Conservation (phyloP, 1,140 invertebrate species). For the Orussus abietinus region DNA sequence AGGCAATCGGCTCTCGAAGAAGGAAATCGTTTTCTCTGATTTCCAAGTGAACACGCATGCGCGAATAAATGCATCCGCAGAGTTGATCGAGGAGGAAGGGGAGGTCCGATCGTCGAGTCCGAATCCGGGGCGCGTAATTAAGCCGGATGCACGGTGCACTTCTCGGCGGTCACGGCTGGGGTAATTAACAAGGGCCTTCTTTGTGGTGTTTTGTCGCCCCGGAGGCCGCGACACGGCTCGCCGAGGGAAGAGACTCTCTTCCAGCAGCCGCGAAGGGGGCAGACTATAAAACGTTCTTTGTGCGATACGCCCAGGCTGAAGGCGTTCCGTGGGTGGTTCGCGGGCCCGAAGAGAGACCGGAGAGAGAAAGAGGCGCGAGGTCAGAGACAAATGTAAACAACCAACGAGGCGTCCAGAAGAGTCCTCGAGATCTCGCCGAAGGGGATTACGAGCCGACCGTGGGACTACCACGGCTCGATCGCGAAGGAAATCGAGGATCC, state of each 20-base stretch:
- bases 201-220: slow-evolving; percentile 50
- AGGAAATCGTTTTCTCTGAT: too few species aligned
- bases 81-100: too few species aligned
- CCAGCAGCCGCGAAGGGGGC: slow-evolving; percentile 24
- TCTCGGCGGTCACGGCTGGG: slow-evolving; percentile 25
- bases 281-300: slow-evolving; percentile 54
- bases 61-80: too few species aligned
- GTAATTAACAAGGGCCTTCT: slow-evolving; percentile 48
- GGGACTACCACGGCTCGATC: slow-evolving; percentile 3
- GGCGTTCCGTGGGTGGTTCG: slow-evolving; percentile 6
- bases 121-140: neutral
- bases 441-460: neutral
- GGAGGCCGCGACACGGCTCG: slow-evolving; percentile 38
- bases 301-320: slow-evolving; percentile 17
- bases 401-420: slow-evolving; percentile 29
- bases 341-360: slow-evolving; percentile 12
- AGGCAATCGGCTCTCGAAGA: too few species aligned
- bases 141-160: too few species aligned
- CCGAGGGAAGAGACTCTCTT: slow-evolving; percentile 40
- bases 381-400: slow-evolving; percentile 52
- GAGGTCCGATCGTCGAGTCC: too few species aligned
- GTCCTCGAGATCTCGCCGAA: slow-evolving; percentile 24
- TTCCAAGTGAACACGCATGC: too few species aligned
- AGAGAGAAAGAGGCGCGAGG: too few species aligned
- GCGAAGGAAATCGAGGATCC: slow-evolving; percentile 4